A percentile compares a stretch with the other conserved stretches of the same genome.
These are phyloP conservation scores for Harpalus rufipes DNA, from an alignment of 2,888 invertebrate genomes.

Conservation along the genomic window DNA sequence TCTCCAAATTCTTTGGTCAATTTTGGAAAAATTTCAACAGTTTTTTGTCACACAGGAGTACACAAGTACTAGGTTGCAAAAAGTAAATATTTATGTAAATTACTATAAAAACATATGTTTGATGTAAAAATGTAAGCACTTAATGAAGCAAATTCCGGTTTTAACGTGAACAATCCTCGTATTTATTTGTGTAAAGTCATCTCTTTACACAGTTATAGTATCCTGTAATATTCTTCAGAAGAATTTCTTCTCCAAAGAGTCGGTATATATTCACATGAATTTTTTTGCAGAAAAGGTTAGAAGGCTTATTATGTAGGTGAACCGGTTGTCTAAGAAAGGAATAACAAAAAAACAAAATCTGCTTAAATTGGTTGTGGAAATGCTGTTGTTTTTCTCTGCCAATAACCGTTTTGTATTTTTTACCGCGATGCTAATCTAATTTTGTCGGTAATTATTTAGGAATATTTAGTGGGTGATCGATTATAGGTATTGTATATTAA, in stretches of 20 bases:
- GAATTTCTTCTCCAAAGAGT: background rate
- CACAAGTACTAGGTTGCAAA: too few relatives aligned
- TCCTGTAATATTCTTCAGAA: too few relatives aligned
- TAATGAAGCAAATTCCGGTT: too few relatives aligned
- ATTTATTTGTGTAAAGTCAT: too few relatives aligned
- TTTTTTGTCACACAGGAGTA: too few relatives aligned
- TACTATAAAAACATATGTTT: too few relatives aligned
- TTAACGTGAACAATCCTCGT: too few relatives aligned
- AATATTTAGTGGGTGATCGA: constrained; percentile 51
- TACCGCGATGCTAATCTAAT: constrained; percentile 27
- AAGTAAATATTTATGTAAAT: too few relatives aligned
- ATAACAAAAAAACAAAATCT: background rate
- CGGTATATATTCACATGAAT: constrained; percentile 18
- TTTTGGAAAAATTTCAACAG: too few relatives aligned
- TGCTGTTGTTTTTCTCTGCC: constrained; percentile 24
- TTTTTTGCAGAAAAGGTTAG: constrained; percentile 42
- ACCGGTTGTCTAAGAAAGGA: constrained; percentile 33
- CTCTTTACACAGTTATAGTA: too few relatives aligned
- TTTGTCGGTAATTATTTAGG: constrained; percentile 7
- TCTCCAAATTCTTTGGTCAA: too few relatives aligned
- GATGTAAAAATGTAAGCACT: too few relatives aligned
- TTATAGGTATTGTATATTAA: constrained; percentile 24
- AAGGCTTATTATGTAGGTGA: constrained; percentile 32
- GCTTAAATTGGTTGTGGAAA: constrained; percentile 2
- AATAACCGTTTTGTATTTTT: constrained; percentile 45